These are phyloP conservation scores for Eristalis intricaria DNA, from an alignment of 2,888 invertebrate genomes.

Conservation along the genomic window DNA sequence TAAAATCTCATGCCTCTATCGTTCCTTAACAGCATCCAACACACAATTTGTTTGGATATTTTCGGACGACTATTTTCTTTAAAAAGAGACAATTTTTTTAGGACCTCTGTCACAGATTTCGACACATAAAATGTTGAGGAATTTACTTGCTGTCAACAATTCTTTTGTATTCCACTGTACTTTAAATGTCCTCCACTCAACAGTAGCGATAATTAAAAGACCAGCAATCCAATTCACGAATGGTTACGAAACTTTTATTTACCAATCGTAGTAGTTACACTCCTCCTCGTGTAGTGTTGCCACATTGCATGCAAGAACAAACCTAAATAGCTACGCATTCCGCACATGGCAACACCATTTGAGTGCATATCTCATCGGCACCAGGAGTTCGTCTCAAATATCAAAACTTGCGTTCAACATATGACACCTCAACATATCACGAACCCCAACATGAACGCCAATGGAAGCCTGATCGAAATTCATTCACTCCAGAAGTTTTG, in stretches of 20 bases:
- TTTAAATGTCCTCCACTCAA: too few species aligned
- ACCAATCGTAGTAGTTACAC: neutral
- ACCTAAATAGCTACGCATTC: neutral
- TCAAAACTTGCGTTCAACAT: neutral
- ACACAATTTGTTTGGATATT: too few species aligned
- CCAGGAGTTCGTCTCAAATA: neutral
- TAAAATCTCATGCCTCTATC: too few species aligned
- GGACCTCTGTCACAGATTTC: too few species aligned
- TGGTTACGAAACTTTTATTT: too few species aligned
- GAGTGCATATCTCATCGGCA: neutral
- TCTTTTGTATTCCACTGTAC: neutral
- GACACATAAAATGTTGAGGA: too few species aligned
- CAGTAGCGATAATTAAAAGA: neutral
- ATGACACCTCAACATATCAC: neutral
- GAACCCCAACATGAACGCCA: neutral
- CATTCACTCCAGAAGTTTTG: constrained; percentile 5
- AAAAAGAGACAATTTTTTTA: too few species aligned
- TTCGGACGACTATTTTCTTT: too few species aligned
- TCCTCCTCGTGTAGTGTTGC: neutral
- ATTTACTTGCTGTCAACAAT: too few species aligned
- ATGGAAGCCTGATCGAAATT: neutral
- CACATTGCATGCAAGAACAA: neutral
- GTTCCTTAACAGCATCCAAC: too few species aligned
- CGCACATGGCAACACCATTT: neutral
- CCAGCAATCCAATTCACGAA: neutral